Evolutionary conservation across 2,888 invertebrate species (phyloP).

Genomic region (Mesorhabditis belari): DNA sequence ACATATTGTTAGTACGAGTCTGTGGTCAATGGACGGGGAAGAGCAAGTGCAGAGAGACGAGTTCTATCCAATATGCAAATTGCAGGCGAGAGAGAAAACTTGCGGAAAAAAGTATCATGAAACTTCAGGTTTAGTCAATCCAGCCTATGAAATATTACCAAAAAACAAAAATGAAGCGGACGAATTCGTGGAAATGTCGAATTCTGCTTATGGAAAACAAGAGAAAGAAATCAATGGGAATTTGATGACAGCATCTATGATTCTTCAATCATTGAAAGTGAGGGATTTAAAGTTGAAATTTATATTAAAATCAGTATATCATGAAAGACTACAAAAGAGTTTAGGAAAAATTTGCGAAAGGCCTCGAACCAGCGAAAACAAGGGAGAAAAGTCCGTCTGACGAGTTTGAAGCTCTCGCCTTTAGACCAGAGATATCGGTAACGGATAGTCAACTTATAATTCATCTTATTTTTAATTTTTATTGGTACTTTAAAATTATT

Average conservation of each 20-base stretch:
- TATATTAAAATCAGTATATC: too few species aligned
- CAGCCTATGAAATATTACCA: conserved; percentile 39
- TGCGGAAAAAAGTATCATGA: too few species aligned
- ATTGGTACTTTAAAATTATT: neutral
- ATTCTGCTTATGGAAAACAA: conserved; percentile 25
- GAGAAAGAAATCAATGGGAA: conserved; percentile 33
- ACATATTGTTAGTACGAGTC: conserved; percentile 17
- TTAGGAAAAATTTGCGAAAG: conserved; percentile 10
- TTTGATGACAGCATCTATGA: conserved; percentile 30
- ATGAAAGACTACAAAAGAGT: too few species aligned
- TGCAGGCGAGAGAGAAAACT: neutral
- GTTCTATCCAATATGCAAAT: neutral
- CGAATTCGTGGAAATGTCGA: conserved; percentile 27
- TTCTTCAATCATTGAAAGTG: conserved; percentile 10
- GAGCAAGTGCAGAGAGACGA: neutral
- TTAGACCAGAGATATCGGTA: conserved; percentile 25
- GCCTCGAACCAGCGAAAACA: conserved; percentile 11
- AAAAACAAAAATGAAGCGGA: conserved; percentile 26
- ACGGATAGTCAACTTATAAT: neutral
- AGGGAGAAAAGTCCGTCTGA: conserved; percentile 26
- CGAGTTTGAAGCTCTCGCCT: conserved; percentile 36
- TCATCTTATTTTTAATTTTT: neutral
- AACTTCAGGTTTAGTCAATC: conserved; percentile 6
- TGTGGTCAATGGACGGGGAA: conserved; percentile 5
- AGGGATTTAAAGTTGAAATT: neutral